Evolutionary conservation across 2,797 vertebrate genomes (phyloP).

Genomic region (Myotis planiceps): DNA sequence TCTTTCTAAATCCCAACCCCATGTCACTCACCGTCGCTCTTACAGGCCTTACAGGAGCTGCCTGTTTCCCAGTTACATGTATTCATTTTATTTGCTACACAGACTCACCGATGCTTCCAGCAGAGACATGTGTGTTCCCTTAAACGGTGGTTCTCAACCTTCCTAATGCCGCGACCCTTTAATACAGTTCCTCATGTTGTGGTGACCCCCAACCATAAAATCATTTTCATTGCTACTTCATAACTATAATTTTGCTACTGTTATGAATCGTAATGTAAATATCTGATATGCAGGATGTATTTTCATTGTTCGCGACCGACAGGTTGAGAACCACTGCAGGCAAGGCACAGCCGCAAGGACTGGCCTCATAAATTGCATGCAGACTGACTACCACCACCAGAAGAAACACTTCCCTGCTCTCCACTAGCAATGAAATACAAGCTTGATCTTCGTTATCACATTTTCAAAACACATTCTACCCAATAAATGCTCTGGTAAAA

Average conservation of each 20-base stretch:
- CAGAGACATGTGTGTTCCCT: not conserved
- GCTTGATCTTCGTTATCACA: not conserved
- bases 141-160: too few relatives aligned
- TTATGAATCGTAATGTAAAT: too few relatives aligned
- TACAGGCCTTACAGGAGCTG: not conserved
- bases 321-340: too few relatives aligned
- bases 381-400: not conserved
- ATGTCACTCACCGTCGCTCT: not conserved
- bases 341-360: not conserved
- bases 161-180: too few relatives aligned
- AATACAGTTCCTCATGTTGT: too few relatives aligned
- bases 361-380: not conserved
- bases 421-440: not conserved
- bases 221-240: too few relatives aligned
- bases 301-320: too few relatives aligned
- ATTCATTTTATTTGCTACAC: not conserved
- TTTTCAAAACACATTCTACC: not conserved
- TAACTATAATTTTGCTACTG: too few relatives aligned
- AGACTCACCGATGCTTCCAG: not conserved
- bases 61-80: accelerated
- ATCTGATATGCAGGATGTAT: too few relatives aligned
- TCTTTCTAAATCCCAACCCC: not conserved
- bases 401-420: not conserved
- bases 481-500: not conserved
- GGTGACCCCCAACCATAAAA: too few relatives aligned